Evolutionary conservation across 2,888 invertebrate genomes (phyloP), one percentile per base, ranked within the genome.

Genomic region (Polylopha cassiicola): DNA sequence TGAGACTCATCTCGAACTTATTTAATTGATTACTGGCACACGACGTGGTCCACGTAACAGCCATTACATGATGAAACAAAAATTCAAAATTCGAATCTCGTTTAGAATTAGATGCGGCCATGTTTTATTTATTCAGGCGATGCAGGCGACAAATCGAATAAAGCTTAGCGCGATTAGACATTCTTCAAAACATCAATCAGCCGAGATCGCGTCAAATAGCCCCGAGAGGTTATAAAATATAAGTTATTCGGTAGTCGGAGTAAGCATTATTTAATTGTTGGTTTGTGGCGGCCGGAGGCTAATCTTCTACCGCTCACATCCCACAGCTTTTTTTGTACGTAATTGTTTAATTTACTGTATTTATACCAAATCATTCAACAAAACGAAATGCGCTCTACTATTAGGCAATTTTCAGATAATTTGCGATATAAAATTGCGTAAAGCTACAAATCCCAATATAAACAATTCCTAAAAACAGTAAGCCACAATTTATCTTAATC

Each of bases 241-340:
- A 70, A 71, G 63, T 76, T 77, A 75, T 80, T 70, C 85, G 70
- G 84, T 82, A 84, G 84, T 75, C 67, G 24, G 53, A 51, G 64
- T 80, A 79, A 84, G 78, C 72, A 73, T 77, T 75, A 81, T 82
- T 81, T 85, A 82, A 85, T 84, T 81, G 76, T 77, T 73, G 67
- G 75, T 70, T 63, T 68, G 73, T 65, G 62, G 62, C 55, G 58
- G 79, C 79, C 71, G 50, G 61, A 53, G 75, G 77, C 71, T 46
- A 61, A 50, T 46, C 50, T 55, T 51, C 58, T 58, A 53, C 53
- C 58, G 56, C 62, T 60, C 61, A 51, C 54, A 62, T 43, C 46
- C 45, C 43, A 43, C 43, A 46, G 44, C 47, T 44, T 38, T 53
- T 55, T 49, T 44, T 39, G 33, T 44, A 32, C 43, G 49, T 49